phyloP scores from a whole-genome alignment of 1,140 invertebrate genomes.

The Thalassaphorura encarpata region DNA sequence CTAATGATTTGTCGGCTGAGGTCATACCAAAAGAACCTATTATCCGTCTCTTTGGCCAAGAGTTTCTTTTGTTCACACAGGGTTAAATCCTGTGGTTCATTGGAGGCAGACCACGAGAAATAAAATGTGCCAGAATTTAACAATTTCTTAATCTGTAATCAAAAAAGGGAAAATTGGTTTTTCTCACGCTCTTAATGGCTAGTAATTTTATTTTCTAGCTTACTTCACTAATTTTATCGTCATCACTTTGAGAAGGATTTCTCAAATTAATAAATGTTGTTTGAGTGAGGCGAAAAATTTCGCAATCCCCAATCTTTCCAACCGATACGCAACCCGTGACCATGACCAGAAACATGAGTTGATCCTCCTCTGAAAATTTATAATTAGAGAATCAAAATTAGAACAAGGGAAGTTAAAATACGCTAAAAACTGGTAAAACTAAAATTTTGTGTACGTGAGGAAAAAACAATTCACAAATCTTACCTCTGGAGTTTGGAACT shows the following conservation, averaged over 20 bases:
- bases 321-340: conserved; percentile 91
- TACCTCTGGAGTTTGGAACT: conserved; percentile 21
- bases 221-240: conserved; percentile 69
- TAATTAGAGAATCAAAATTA: conserved; percentile 3
- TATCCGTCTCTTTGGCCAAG: conserved; percentile 70
- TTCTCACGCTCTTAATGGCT: no score
- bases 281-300: conserved; percentile 88
- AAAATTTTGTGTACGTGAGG: no score
- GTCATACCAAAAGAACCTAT: conserved; percentile 83
- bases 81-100: conserved; percentile 68
- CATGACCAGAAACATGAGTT: conserved; percentile 73
- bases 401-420: not conserved
- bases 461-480: no score
- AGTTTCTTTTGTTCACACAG: conserved; percentile 78
- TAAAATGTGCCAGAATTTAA: conserved; percentile 95
- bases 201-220: no score
- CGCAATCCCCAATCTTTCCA: conserved; percentile 83
- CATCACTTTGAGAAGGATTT: conserved; percentile 59
- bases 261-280: conserved; percentile 78
- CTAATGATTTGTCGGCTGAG: not conserved
- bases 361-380: conserved; percentile 54
- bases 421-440: no score
- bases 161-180: not conserved
- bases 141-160: conserved; percentile 49
- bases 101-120: conserved; percentile 64